These are phyloP conservation scores for Bombus picipes DNA, from an alignment of 1,140 invertebrate genomes.

Conservation along the genomic window DNA sequence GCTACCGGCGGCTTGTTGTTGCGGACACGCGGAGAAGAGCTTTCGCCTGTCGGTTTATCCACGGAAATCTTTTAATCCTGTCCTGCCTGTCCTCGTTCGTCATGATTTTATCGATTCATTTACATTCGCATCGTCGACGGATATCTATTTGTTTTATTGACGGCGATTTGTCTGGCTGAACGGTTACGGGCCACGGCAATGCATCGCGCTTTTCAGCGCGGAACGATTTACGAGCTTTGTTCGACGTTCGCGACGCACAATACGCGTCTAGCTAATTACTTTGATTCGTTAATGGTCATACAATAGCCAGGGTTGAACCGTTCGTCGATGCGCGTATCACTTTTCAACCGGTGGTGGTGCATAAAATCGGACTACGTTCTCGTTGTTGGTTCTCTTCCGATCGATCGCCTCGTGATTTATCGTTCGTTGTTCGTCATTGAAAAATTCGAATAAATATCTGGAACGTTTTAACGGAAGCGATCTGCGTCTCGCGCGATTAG, in stretches of 20 bases:
- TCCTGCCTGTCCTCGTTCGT: constrained; percentile 24
- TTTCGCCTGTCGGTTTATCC: constrained; percentile 27
- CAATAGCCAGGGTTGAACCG: not conserved
- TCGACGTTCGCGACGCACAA: not conserved
- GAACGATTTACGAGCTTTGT: constrained; percentile 17
- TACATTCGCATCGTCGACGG: constrained; percentile 20
- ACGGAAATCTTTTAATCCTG: constrained; percentile 52
- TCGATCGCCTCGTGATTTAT: not conserved
- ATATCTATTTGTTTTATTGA: constrained; percentile 34
- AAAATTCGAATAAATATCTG: not conserved
- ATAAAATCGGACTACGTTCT: too few species aligned
- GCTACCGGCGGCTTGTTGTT: not conserved
- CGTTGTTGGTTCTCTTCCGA: not conserved
- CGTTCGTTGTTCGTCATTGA: not conserved
- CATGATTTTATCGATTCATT: constrained; percentile 53
- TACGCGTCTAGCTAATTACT: constrained; percentile 35
- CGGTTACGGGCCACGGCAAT: not conserved
- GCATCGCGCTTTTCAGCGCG: too few species aligned
- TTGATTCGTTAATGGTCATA: constrained; percentile 34
- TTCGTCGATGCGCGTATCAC: not conserved
- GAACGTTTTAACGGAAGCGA: not conserved
- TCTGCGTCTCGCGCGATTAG: not conserved
- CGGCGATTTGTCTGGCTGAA: constrained; percentile 18
- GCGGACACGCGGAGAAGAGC: not conserved
- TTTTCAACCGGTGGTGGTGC: not conserved